A percentile compares a stretch with the other conserved stretches of the same genome.
Evolutionary conservation across 2,888 invertebrate genomes (phyloP).

Genomic region (Dorcus parallelipipedus): DNA sequence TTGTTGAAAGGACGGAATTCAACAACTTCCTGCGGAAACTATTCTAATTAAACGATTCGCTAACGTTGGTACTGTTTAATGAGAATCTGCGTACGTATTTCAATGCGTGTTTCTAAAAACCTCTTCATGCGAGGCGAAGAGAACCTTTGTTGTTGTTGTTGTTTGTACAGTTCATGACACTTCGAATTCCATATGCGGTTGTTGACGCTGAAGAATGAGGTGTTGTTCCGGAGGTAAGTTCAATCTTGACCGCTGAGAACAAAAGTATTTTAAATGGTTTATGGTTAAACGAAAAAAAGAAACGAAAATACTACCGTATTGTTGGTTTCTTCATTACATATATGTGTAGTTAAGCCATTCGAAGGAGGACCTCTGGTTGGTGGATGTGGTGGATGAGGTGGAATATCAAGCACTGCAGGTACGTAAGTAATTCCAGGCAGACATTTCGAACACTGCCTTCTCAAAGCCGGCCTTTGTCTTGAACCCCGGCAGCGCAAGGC

Average conservation of each 20-base stretch:
- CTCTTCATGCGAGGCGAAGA: too few relatives aligned
- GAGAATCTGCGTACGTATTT: too few relatives aligned
- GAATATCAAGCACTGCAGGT: conserved; percentile 49
- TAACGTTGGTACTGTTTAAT: too few relatives aligned
- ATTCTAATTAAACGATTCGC: too few relatives aligned
- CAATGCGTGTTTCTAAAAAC: too few relatives aligned
- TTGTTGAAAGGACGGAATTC: conserved; percentile 35
- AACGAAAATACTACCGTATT: neutral
- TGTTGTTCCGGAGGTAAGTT: conserved; percentile 47
- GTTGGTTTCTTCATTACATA: conserved; percentile 23
- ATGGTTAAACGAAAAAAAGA: too few relatives aligned
- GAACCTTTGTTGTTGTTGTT: too few relatives aligned
- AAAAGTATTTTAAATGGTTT: neutral
- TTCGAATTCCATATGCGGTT: conserved; percentile 25
- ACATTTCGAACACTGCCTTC: conserved; percentile 62
- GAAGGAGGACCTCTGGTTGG: conserved; percentile 40
- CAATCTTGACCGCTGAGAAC: neutral
- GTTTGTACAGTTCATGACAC: conserved; percentile 20
- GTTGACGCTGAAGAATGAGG: conserved; percentile 48
- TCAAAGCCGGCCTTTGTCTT: conserved; percentile 63
- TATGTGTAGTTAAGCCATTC: conserved; percentile 29
- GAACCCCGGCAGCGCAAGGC: conserved; percentile 62
- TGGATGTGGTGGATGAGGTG: conserved; percentile 48
- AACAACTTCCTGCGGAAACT: conserved; percentile 27
- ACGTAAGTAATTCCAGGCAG: conserved; percentile 49